A percentile compares a stretch with the other conserved stretches of the same genome.
Conservation (phyloP, 2,888 invertebrate species). For the Drosophila cognata region DNA sequence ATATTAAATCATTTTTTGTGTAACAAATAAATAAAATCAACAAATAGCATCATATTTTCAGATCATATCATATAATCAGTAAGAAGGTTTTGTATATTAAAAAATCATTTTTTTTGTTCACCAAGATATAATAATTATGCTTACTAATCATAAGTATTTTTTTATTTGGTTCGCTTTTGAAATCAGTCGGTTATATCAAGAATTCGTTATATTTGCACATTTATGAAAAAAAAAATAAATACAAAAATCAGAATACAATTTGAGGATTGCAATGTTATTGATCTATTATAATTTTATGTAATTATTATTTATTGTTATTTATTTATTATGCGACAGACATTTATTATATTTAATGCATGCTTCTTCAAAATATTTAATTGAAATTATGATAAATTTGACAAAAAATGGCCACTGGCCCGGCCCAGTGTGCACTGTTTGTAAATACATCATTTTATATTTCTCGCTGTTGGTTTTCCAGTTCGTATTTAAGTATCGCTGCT, state of each 20-base stretch:
- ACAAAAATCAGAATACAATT: neutral
- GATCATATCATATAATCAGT: too few species aligned
- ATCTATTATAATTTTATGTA: neutral
- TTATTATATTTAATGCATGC: neutral
- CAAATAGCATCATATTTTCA: neutral
- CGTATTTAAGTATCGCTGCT: slow-evolving; percentile 43
- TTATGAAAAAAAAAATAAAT: neutral
- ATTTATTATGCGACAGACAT: too few species aligned
- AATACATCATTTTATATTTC: slow-evolving; percentile 7
- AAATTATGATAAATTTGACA: neutral
- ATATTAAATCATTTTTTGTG: too few species aligned
- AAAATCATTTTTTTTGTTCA: neutral
- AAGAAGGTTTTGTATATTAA: too few species aligned
- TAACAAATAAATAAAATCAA: neutral
- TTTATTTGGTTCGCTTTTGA: neutral
- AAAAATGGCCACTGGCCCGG: neutral
- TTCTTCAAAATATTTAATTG: neutral
- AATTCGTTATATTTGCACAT: neutral
- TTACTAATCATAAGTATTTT: neutral
- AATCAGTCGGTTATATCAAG: neutral
- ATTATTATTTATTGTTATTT: neutral
- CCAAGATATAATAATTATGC: neutral
- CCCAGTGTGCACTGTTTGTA: slow-evolving; percentile 6
- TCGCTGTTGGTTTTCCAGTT: slow-evolving; percentile 12
- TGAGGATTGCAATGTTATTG: neutral